Conservation (phyloP, 2,797 vertebrate genomes). For the Sebastes steindachneri region DNA sequence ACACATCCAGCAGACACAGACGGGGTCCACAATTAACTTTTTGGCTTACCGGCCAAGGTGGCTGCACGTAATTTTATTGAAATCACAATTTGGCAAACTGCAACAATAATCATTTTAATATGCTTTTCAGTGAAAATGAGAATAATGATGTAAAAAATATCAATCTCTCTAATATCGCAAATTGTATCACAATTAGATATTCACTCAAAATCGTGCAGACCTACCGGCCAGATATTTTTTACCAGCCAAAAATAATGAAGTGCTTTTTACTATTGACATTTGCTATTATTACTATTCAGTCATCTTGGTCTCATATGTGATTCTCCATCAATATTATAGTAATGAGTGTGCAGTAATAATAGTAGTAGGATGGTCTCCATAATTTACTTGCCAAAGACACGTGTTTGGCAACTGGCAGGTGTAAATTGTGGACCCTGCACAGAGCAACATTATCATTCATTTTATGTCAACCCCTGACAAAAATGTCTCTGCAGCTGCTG, state of each 20-base stretch:
- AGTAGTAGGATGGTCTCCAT: background rate
- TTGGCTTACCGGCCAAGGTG: background rate
- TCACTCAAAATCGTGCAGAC: rapidly evolving
- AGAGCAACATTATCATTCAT: background rate
- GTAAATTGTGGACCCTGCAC: background rate
- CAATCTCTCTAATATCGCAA: too few relatives aligned
- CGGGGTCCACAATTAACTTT: background rate
- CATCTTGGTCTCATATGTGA: background rate
- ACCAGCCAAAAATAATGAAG: background rate
- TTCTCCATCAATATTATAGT: background rate
- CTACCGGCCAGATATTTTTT: background rate
- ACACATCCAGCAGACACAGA: background rate
- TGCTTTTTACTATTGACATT: background rate
- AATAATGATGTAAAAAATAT: too few relatives aligned
- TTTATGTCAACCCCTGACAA: background rate
- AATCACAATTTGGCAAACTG: too few relatives aligned
- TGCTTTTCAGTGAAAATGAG: too few relatives aligned
- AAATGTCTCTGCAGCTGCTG: background rate
- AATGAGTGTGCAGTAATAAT: background rate
- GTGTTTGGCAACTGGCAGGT: background rate
- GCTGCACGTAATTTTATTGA: background rate
- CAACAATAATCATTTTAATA: too few relatives aligned
- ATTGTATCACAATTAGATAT: rapidly evolving
- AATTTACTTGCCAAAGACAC: background rate
- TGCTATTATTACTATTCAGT: background rate